Base-by-base conservation (phyloP, 2,113 vertebrate genomes). In the Leptosomus discolor region DNA sequence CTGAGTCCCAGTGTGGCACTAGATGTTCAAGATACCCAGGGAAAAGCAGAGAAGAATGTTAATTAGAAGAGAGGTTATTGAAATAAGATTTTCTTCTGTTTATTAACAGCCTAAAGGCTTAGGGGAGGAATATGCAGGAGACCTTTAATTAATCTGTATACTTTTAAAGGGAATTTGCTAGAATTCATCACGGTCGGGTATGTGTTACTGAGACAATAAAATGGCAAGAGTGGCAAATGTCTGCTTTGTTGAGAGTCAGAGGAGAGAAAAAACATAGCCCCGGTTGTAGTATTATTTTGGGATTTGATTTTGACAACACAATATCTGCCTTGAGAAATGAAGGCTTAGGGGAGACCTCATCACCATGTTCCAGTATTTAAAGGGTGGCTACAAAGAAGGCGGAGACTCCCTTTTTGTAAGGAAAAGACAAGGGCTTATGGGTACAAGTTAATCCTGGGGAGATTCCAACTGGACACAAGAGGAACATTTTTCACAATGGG, bases 101-200 rank as follows among this genome's bases (percentile, higher is more conserved):
- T 93, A 95, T 94, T 95, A 95, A 65, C 36, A 95, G 77, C 73
- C 85, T 77, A 48, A n/a, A 88, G 88, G 75, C 87, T 94, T 76
- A 56, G 37, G 21, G 27, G 41, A 77, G 36, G 57, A 58, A 68
- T 64, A 29, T 19, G 17, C 15, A 84, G 12, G 56, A 63, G 69
- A 50, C 41, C 30, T 94, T 96, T 94, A 95, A 96, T 96, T 96
- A 96, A 95, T 68, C 75, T 70, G 15, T 48, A 50, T 63, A 43
- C 11, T 78, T 79, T 77, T 67, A 74, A 61, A 65, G 45, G 41
- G 58, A 83, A 83, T 91, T 90, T 91, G n/a, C 53, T 65, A 15
- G 53, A 89, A 45, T 82, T 85, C 45, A 12, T 75, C 77, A 61
- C 7, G 18, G 34, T 39, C 11, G 15, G 17, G 7, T 68, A 26